Percentiles rank a stretch among this genome's conserved stretches.
These are phyloP conservation scores for Tachysurus fulvidraco DNA, from an alignment of 2,113 vertebrate genomes.

Conservation along the genomic window DNA sequence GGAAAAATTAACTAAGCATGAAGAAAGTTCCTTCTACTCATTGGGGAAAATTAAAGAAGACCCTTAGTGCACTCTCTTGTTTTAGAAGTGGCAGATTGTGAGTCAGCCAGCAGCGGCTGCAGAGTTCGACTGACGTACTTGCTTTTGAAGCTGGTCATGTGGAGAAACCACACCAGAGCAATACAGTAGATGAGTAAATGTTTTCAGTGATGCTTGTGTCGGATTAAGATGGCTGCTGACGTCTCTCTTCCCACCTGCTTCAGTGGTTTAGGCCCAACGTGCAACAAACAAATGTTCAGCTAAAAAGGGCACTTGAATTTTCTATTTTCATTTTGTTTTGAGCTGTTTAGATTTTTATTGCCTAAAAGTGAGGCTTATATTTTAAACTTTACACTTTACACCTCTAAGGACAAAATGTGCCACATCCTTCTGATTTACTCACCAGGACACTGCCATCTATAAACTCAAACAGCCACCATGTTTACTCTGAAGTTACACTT, in stretches of 20 bases:
- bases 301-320: background rate
- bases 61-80: constrained; percentile 9
- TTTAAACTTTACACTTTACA: background rate
- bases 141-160: background rate
- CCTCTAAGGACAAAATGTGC: background rate
- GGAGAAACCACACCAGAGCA: constrained; percentile 65
- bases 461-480: background rate
- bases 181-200: constrained; percentile 65
- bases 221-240: constrained; percentile 26
- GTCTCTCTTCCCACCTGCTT: background rate
- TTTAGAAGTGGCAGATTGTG: constrained; percentile 6
- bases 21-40: background rate
- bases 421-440: constrained; percentile 33
- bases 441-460: constrained; percentile 39
- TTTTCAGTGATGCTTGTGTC: constrained; percentile 50
- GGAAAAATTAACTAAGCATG: constrained; percentile 83
- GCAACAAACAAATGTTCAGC: background rate
- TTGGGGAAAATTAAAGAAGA: constrained; percentile 15
- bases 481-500: constrained; percentile 39
- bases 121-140: background rate
- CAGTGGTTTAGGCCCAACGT: background rate
- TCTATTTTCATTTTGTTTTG: constrained; percentile 17
- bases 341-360: constrained; percentile 33
- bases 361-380: constrained; percentile 29
- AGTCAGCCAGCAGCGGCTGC: constrained; percentile 11